Percentiles rank a stretch among this genome's conserved stretches.
These are phyloP conservation scores for Unio delphinus DNA, from an alignment of 2,888 invertebrate species.

Conservation along the genomic window DNA sequence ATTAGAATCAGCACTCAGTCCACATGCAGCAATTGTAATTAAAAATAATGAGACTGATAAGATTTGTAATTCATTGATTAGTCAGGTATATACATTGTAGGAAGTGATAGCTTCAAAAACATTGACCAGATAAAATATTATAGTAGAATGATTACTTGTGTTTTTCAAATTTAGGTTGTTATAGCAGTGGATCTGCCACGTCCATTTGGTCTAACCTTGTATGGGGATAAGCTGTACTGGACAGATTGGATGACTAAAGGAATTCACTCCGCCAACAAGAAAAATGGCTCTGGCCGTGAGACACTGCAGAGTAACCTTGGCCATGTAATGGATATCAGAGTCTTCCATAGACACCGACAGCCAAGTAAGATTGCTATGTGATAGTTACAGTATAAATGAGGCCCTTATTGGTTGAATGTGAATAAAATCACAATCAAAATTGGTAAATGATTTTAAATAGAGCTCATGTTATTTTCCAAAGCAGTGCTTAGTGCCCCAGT, in stretches of 20 bases:
- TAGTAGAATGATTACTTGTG: too few relatives aligned
- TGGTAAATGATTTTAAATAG: too few relatives aligned
- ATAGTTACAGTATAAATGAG: too few relatives aligned
- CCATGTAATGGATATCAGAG: constrained; percentile 91
- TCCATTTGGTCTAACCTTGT: constrained; percentile 90
- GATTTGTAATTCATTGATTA: neutral
- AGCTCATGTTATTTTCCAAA: too few relatives aligned
- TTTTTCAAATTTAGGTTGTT: constrained; percentile 43
- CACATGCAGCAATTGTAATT: too few relatives aligned
- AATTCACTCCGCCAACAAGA: constrained; percentile 82
- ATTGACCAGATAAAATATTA: neutral
- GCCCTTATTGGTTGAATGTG: too few relatives aligned
- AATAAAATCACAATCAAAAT: too few relatives aligned
- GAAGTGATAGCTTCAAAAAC: neutral
- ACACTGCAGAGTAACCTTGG: constrained; percentile 84
- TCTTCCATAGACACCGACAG: constrained; percentile 68
- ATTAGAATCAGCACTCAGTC: too few relatives aligned
- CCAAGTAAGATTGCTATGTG: constrained; percentile 57
- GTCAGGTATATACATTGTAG: neutral
- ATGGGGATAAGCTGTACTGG: constrained; percentile 92
- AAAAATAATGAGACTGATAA: too few relatives aligned
- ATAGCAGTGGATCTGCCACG: constrained; percentile 83
- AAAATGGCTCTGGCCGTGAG: constrained; percentile 62
- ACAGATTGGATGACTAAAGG: constrained; percentile 92
- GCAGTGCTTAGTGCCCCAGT: too few relatives aligned